Evolutionary conservation across 2,888 invertebrate species (phyloP).

Genomic region (Chymomyza fuscimana): DNA sequence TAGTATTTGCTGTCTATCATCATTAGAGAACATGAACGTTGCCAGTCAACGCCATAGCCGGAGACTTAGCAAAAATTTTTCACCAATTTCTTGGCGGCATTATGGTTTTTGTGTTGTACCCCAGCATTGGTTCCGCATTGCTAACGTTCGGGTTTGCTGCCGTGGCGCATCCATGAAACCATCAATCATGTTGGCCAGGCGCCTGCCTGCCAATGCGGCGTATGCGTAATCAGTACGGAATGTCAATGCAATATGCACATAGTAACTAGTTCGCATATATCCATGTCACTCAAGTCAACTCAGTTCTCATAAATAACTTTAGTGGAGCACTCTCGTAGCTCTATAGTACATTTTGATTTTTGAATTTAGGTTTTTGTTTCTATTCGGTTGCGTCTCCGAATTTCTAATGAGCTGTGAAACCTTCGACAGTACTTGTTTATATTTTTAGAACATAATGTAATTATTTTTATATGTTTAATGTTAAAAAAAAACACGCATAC

Average conservation of each 20-base stretch:
- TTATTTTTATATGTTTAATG: slow-evolving; percentile 38
- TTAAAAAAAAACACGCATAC: slow-evolving; percentile 34
- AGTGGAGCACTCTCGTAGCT: not conserved
- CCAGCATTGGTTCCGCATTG: slow-evolving; percentile 63
- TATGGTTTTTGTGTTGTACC: not conserved
- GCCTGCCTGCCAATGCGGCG: slow-evolving; percentile 27
- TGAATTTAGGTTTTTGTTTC: slow-evolving; percentile 11
- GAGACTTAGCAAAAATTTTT: not conserved
- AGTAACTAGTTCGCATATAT: not conserved
- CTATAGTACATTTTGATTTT: not conserved
- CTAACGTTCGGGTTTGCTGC: slow-evolving; percentile 21
- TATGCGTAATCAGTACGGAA: slow-evolving; percentile 15
- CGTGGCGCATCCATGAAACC: slow-evolving; percentile 22
- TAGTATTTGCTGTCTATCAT: slow-evolving; percentile 43
- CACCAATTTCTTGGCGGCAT: not conserved
- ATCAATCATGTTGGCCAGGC: slow-evolving; percentile 50
- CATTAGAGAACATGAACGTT: slow-evolving; percentile 26
- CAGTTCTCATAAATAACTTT: not conserved
- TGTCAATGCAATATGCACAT: slow-evolving; percentile 8
- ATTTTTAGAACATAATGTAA: slow-evolving; percentile 61
- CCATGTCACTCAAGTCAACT: not conserved
- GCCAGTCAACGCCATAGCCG: too few species aligned
- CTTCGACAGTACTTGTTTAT: slow-evolving; percentile 43
- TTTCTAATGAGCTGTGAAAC: slow-evolving; percentile 64
- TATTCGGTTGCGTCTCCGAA: slow-evolving; percentile 47